Percentiles rank a stretch among this genome's conserved stretches.
phyloP scores from a whole-genome alignment of 1,140 invertebrate genomes.

The Drosophila virilis region DNA sequence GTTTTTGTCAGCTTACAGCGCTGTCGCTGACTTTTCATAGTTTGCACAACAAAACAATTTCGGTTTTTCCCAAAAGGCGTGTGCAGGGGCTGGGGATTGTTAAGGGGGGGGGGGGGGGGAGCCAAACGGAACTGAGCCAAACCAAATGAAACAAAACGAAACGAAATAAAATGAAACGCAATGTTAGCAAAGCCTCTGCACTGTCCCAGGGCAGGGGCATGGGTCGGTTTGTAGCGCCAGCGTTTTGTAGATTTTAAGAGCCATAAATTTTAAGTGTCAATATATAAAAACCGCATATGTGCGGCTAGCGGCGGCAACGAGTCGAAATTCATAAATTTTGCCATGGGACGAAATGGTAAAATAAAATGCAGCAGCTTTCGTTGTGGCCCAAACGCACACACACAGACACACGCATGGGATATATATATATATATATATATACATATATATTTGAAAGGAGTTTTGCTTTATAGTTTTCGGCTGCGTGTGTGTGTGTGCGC shows the following conservation, averaged over 20 bases:
- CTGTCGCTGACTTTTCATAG: conserved; percentile 42
- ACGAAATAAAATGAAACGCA: conserved; percentile 5
- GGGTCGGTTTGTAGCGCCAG: conserved; percentile 2
- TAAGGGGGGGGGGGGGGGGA: no score
- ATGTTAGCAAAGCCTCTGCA: neutral
- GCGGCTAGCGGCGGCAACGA: conserved; percentile 46
- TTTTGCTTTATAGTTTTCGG: conserved; percentile 61
- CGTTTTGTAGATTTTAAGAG: conserved; percentile 55
- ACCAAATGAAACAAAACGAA: neutral
- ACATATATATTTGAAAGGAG: conserved; percentile 30
- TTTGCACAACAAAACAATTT: conserved; percentile 45
- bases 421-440: conserved; percentile 14
- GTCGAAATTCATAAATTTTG: conserved; percentile 57
- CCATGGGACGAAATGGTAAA: conserved; percentile 48
- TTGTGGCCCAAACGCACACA: conserved; percentile 34
- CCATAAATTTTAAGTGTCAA: conserved; percentile 58
- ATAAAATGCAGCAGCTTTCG: conserved; percentile 53
- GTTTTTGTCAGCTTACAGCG: conserved; percentile 25
- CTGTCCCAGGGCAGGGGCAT: neutral
- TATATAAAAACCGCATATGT: conserved; percentile 59
- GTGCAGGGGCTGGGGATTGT: neutral
- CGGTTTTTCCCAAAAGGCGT: neutral
- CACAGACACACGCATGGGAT: conserved; percentile 28
- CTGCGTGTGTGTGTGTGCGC: conserved; percentile 27
- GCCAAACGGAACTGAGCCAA: conserved; percentile 13